phyloP scores from a whole-genome alignment of 2,888 invertebrate genomes.

The Xanthorhoe spadicearia region DNA sequence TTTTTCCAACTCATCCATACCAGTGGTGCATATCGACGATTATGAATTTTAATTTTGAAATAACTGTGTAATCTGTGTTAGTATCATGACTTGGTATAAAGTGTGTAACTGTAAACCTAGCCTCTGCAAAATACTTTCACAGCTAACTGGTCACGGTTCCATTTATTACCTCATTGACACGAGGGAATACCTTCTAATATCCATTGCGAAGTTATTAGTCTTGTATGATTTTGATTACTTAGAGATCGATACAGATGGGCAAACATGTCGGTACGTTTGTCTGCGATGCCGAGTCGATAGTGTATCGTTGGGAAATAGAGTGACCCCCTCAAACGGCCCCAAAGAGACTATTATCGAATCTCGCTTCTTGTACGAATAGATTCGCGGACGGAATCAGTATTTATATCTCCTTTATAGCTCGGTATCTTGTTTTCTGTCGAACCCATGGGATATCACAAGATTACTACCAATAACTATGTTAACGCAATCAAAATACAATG shows the following conservation, averaged over 20 bases:
- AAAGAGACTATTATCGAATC: constrained; percentile 68
- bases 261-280: constrained; percentile 48
- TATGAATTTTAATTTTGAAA: constrained; percentile 58
- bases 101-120: constrained; percentile 36
- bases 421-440: constrained; percentile 46
- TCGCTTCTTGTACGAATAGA: constrained; percentile 59
- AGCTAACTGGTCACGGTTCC: constrained; percentile 34
- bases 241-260: constrained; percentile 55
- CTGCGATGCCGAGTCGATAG: constrained; percentile 56
- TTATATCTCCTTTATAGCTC: constrained; percentile 54
- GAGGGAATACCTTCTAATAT: constrained; percentile 51
- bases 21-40: constrained; percentile 83
- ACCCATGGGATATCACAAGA: constrained; percentile 42
- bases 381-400: constrained; percentile 55
- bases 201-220: constrained; percentile 62
- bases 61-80: constrained; percentile 58
- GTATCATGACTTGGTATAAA: constrained; percentile 33
- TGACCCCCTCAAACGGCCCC: constrained; percentile 66
- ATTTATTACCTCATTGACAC: constrained; percentile 47
- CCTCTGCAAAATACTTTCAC: constrained; percentile 31
- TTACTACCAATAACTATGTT: constrained; percentile 45
- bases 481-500: constrained; percentile 44
- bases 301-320: constrained; percentile 64
- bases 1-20: constrained; percentile 79
- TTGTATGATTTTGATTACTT: constrained; percentile 64